Percentiles rank a stretch among this genome's conserved stretches.
phyloP scores from a whole-genome alignment of 2,113 vertebrate species.

The Argyrosomus japonicus region DNA sequence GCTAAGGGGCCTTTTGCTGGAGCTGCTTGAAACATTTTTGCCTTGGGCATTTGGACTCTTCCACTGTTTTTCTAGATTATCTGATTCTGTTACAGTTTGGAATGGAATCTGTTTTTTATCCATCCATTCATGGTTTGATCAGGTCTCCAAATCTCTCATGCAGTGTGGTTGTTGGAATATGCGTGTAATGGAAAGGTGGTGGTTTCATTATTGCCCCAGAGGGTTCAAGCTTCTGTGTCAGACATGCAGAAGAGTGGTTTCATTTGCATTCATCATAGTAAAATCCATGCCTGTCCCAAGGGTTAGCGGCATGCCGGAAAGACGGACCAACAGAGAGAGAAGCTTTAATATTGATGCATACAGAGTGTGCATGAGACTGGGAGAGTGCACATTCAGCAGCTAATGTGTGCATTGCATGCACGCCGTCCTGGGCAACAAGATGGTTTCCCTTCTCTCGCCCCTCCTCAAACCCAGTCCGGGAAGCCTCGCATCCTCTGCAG shows the following conservation, averaged over 20 bases:
- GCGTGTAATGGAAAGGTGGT: constrained; percentile 25
- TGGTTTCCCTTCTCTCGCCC: constrained; percentile 17
- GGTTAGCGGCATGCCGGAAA: constrained; percentile 32
- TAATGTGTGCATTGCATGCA: background rate
- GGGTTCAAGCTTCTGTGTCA: constrained; percentile 48
- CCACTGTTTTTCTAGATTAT: constrained; percentile 59
- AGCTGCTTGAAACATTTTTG: constrained; percentile 38
- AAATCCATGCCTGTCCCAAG: constrained; percentile 44
- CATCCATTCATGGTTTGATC: constrained; percentile 69
- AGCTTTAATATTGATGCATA: constrained; percentile 45
- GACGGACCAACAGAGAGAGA: constrained; percentile 22
- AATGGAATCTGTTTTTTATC: constrained; percentile 67
- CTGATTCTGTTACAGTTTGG: constrained; percentile 50
- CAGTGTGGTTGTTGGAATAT: constrained; percentile 47
- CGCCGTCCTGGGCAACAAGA: constrained; percentile 24
- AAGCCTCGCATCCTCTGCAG: constrained; percentile 62
- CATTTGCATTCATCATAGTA: constrained; percentile 53
- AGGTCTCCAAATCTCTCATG: constrained; percentile 59
- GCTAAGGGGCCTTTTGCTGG: constrained; percentile 15
- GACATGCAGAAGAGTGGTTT: constrained; percentile 54
- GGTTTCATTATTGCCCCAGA: constrained; percentile 40
- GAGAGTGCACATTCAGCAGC: constrained; percentile 2
- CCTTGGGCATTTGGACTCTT: constrained; percentile 42
- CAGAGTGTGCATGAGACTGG: constrained; percentile 24
- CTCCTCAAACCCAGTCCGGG: constrained; percentile 38